Evolutionary conservation across 2,113 vertebrate genomes (phyloP).

Genomic region (Mola mola): DNA sequence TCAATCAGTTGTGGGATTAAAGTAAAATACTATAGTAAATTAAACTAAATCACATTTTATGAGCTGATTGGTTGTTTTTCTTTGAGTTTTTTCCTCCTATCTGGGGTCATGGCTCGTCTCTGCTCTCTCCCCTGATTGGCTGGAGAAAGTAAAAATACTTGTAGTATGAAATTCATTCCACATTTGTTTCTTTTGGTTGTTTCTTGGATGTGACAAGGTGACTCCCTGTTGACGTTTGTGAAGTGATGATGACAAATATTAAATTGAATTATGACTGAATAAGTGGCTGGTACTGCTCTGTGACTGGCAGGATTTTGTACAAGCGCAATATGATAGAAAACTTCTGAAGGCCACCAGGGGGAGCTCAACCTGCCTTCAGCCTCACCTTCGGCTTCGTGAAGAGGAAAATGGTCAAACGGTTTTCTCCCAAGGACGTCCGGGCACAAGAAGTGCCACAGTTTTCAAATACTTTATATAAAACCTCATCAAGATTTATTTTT

Average conservation of each 20-base stretch:
- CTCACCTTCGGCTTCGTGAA: no score
- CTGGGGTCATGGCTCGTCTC: not conserved
- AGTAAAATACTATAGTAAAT: no score
- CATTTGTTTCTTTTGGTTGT: not conserved
- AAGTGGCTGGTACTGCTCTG: slow-evolving; percentile 23
- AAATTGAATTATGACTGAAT: slow-evolving; percentile 40
- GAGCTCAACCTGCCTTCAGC: no score
- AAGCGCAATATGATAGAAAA: no score
- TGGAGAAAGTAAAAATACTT: slow-evolving; percentile 8
- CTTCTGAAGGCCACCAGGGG: no score
- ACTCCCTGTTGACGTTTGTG: slow-evolving; percentile 45
- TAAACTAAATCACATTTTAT: not conserved
- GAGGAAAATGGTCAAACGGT: no score
- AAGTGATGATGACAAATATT: slow-evolving; percentile 28
- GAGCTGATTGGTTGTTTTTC: slow-evolving; percentile 7
- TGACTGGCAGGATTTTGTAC: not conserved
- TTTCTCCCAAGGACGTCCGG: no score
- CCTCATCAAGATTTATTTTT: no score
- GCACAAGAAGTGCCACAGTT: no score
- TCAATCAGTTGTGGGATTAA: not conserved
- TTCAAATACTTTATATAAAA: no score
- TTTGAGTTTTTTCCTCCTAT: not conserved
- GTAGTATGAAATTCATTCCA: slow-evolving; percentile 38
- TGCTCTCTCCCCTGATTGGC: slow-evolving; percentile 14
- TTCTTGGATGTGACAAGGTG: slow-evolving; percentile 39